Conservation (phyloP, 2,888 invertebrate genomes). For the Diarsia rubi region DNA sequence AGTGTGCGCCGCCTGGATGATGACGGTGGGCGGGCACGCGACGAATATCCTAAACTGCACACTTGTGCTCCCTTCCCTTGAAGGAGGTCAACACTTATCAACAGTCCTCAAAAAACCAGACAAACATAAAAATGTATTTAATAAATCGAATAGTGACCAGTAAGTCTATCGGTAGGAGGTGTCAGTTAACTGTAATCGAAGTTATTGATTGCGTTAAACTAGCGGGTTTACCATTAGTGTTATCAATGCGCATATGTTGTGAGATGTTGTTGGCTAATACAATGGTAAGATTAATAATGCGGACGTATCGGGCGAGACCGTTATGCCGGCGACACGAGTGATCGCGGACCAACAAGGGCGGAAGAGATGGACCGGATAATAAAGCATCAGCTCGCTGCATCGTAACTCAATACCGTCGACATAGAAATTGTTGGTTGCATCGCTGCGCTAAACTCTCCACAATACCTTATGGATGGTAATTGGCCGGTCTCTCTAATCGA, state of each 20-base stretch:
- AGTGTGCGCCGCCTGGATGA: constrained; percentile 81
- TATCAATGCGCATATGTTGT: constrained; percentile 87
- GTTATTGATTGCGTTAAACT: constrained; percentile 85
- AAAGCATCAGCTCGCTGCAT: constrained; percentile 86
- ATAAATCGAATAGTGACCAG: constrained; percentile 53
- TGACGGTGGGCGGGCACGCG: constrained; percentile 83
- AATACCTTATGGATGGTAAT: constrained; percentile 83
- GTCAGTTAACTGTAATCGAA: constrained; percentile 82
- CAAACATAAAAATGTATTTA: neutral
- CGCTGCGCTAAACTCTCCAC: constrained; percentile 77
- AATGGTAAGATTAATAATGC: constrained; percentile 90
- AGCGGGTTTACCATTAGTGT: constrained; percentile 84
- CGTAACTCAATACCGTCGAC: constrained; percentile 88
- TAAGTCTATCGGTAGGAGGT: constrained; percentile 73
- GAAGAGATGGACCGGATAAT: constrained; percentile 89
- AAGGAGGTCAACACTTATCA: constrained; percentile 53
- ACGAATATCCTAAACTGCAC: constrained; percentile 74
- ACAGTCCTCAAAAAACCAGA: constrained; percentile 20
- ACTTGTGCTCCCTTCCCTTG: constrained; percentile 58
- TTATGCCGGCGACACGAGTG: constrained; percentile 87
- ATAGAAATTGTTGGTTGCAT: constrained; percentile 87
- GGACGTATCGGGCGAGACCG: constrained; percentile 84
- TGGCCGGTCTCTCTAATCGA: constrained; percentile 80
- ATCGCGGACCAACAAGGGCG: constrained; percentile 88
- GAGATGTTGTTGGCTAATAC: constrained; percentile 86